Conservation (phyloP, 2,113 vertebrate genomes). For the Pica pica region DNA sequence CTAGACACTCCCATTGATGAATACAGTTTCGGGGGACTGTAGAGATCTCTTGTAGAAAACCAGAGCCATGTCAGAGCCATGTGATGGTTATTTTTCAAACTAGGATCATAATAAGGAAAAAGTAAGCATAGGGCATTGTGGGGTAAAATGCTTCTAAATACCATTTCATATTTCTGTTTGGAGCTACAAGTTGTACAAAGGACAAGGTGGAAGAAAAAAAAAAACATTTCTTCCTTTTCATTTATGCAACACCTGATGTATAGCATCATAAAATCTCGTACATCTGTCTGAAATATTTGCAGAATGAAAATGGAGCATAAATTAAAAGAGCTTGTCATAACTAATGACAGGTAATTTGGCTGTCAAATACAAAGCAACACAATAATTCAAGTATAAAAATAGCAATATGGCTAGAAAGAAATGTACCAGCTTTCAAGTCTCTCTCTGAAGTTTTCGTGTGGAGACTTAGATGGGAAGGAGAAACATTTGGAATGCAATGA, state of each 20-base stretch:
- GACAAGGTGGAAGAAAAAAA: neutral
- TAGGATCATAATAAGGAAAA: neutral
- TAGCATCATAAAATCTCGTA: neutral
- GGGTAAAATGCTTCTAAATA: neutral
- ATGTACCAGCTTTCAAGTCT: neutral
- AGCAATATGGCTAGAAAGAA: neutral
- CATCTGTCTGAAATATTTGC: neutral
- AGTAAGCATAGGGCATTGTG: neutral
- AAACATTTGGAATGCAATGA: neutral
- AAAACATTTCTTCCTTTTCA: neutral
- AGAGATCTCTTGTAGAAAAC: neutral
- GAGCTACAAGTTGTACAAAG: neutral
- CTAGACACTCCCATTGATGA: neutral
- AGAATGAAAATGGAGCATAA: neutral
- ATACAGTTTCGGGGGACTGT: neutral
- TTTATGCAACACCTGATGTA: neutral
- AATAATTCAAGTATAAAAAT: neutral
- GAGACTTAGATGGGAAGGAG: neutral
- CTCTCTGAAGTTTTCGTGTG: neutral
- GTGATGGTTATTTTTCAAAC: neutral
- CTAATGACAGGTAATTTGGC: neutral
- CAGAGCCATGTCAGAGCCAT: neutral
- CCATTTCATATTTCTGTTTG: neutral
- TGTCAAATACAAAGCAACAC: neutral
- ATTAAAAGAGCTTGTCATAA: neutral